Base-by-base conservation (phyloP, 2,113 vertebrate species). In the Rhynchomys soricoides region DNA sequence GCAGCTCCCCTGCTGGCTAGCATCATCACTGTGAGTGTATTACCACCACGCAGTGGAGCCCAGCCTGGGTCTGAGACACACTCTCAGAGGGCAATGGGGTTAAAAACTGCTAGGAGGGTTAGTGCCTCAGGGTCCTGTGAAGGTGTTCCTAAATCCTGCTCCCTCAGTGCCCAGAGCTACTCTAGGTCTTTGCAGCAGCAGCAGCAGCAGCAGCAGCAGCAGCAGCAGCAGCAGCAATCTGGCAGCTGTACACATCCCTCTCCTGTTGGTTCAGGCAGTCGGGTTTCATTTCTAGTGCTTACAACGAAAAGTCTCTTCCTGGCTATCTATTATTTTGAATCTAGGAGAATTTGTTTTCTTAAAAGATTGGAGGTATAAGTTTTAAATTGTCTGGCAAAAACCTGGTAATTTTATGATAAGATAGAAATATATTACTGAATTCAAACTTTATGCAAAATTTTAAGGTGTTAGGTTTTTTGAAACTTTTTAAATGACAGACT, bases 381-480 rank as follows among this genome's bases (percentile, higher is more conserved):
- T 79, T 79, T 81, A 82, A 95, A 43, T 83, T 96, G 73, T 71
- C 64, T 90, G 77, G 34, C 24, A 64, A 52, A 91, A 91, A 24
- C 48, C 64, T 55, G 71, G 81, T 91, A 78, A 64, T 82, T 79
- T 95, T 85, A 82, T 82, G 40, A 3, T 77, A 74, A 91, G 87
- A 77, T 37, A 92, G 92, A 64, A 8, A 55, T 62, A 7, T 52
- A 83, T 55, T 21, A 91, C 37, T 45, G 29, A 62, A 78, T 29
- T 52, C 2, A 90, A 95, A 93, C 43, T 93, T 79, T 48, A 93
- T 15, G 26, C 83, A 82, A 59, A 93, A 86, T 73, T 78, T 94
- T 87, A 94, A 82, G 16, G 75, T 55, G 66, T 0, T 88, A 4
- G 50, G 59, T 85, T 11, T 89, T 92, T 90, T 64, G n/a, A 96